Conservation (phyloP, 2,888 invertebrate genomes). For the Erebia aethiops region DNA sequence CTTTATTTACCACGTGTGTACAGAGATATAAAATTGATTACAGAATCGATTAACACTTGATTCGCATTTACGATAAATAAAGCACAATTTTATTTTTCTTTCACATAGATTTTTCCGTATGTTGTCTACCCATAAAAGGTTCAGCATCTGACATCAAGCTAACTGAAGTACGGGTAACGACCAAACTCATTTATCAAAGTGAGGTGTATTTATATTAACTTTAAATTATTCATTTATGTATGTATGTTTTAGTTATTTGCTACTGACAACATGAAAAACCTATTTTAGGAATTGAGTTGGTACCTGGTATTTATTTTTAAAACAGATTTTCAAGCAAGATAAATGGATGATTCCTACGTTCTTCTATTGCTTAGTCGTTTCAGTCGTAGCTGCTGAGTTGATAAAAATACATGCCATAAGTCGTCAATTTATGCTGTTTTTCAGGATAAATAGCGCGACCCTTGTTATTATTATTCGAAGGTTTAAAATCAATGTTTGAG, state of each 20-base stretch:
- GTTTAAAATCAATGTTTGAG: too few relatives aligned
- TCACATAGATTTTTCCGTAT: neutral
- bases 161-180: conserved; percentile 11
- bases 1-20: too few relatives aligned
- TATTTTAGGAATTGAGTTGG: too few relatives aligned
- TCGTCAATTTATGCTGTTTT: too few relatives aligned
- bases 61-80: neutral
- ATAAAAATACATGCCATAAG: too few relatives aligned
- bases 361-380: neutral
- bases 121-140: neutral
- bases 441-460: too few relatives aligned
- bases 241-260: neutral
- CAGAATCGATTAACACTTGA: neutral
- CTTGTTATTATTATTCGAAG: too few relatives aligned
- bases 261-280: too few relatives aligned
- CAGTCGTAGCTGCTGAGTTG: neutral
- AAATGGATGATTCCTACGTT: neutral
- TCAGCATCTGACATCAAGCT: neutral
- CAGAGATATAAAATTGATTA: neutral
- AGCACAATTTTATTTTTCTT: neutral
- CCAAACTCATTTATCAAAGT: conserved; percentile 8
- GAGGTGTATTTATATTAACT: neutral
- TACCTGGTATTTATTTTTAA: neutral
- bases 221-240: neutral
- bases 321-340: too few relatives aligned